A percentile compares a stretch with the other conserved stretches of the same genome.
These are phyloP conservation scores for Helicoverpa armigera DNA, from an alignment of 1,140 invertebrate species.

Conservation along the genomic window DNA sequence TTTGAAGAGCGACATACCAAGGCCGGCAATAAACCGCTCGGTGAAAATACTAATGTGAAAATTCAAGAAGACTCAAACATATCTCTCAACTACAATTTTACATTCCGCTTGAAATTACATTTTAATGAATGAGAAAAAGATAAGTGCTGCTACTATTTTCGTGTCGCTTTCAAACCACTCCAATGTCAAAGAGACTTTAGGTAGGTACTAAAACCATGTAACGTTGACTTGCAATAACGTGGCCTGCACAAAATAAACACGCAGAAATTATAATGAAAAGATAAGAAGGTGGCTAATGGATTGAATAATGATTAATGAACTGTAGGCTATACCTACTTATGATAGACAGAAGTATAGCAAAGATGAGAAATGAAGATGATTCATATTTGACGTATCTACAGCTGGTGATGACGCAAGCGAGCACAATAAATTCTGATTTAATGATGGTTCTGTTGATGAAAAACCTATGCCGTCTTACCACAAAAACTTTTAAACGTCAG, in stretches of 20 bases:
- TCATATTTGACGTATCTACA: conserved; percentile 34
- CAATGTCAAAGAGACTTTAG: too few relatives aligned
- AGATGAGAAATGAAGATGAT: conserved; percentile 19
- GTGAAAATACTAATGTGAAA: conserved; percentile 36
- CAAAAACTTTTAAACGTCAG: too few relatives aligned
- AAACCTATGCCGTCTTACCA: too few relatives aligned
- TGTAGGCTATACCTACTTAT: neutral
- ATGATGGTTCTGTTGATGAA: neutral
- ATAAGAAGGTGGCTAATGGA: neutral
- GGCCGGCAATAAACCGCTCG: conserved; percentile 32
- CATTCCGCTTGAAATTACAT: neutral
- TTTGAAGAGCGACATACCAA: conserved; percentile 38
- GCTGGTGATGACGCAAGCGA: conserved; percentile 10
- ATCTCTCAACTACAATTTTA: conserved; percentile 12
- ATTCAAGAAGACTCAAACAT: conserved; percentile 20
- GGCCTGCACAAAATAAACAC: too few relatives aligned
- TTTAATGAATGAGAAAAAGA: neutral
- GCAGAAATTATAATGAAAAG: neutral
- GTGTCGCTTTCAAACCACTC: too few relatives aligned
- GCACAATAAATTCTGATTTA: neutral
- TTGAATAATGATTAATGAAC: neutral
- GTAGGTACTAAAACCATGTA: too few relatives aligned
- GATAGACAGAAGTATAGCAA: neutral
- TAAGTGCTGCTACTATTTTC: too few relatives aligned
- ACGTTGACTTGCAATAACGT: too few relatives aligned